Base-by-base conservation (phyloP, 2,113 vertebrate genomes). In the Leucosticte australis region DNA sequence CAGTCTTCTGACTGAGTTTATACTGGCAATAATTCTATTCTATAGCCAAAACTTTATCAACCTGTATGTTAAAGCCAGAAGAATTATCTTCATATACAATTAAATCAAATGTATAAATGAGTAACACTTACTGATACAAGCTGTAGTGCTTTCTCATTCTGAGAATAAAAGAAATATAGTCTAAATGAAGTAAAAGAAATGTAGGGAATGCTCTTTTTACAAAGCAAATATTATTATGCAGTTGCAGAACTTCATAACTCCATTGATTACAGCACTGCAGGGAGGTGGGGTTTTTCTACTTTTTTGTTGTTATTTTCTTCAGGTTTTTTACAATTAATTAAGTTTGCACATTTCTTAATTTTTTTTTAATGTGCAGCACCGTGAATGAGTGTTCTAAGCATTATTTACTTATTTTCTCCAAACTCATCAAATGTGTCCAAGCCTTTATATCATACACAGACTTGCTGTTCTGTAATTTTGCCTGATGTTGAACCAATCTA, bases 361-460 rank as follows among this genome's bases (percentile, higher is more conserved):
- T n/a, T 91, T 95, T 91, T 95, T 96, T 27, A 4, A 95, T 64
- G 35, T 90, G 67, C 70, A 82, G 67, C 65, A 84, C 31, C 60
- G 35, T 60, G 20, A 95, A 94, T 81, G 77, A 87, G 69, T 90
- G 85, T 49, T 27, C 26, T 91, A 93, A 87, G 49, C 37, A 65
- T 90, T 87, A 69, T 94, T 92, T 92, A 21, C 24, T 60, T 50
- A 55, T 94, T 96, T 70, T 67, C 78, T 46, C 44, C n/a, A 83
- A 83, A 89, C 28, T 74, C 80, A n/a, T 71, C 62, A 87, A 80
- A 95, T 24, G 19, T 16, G 7, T 85, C 84, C 30, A 65, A 80
- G 57, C 62, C 71, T 78, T 95, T 92, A 35, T 41, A 67, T 30
- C 52, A 69, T 76, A 75, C 27, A 17, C 18, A 97, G 79, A 85